phyloP scores from a whole-genome alignment of 2,888 invertebrate species.

The Dasysyrphus tricinctus region DNA sequence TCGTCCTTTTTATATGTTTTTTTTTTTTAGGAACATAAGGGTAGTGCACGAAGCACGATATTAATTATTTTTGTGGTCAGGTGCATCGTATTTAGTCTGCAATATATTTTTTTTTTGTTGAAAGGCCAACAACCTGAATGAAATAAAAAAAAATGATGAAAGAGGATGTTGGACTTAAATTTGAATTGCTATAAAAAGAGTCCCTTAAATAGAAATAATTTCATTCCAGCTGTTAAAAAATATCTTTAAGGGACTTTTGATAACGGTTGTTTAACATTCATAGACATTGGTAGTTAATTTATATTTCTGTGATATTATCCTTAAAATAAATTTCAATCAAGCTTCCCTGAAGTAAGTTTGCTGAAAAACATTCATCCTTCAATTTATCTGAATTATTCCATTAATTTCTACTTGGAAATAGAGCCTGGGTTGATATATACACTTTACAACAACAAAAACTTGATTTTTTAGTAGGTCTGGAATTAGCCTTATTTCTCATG shows the following conservation, averaged over 20 bases:
- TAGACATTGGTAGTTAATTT: not conserved
- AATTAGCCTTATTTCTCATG: not conserved
- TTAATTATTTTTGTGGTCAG: constrained; percentile 48
- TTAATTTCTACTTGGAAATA: not conserved
- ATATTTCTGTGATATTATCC: not conserved
- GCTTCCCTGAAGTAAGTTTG: not conserved
- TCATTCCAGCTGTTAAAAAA: not conserved
- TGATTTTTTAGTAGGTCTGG: not conserved
- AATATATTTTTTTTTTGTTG: constrained; percentile 20
- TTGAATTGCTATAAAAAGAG: not conserved
- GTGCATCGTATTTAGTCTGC: constrained; percentile 33
- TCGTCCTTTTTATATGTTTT: constrained; percentile 13
- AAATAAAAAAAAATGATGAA: not conserved
- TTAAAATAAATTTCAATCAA: constrained; percentile 18
- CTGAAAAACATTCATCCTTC: not conserved
- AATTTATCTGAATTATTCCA: constrained; percentile 10
- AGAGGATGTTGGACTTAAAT: not conserved
- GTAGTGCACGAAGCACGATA: constrained; percentile 35
- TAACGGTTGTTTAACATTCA: not conserved
- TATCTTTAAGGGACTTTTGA: no score
- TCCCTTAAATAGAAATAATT: not conserved
- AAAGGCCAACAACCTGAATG: constrained; percentile 23
- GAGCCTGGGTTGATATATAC: not conserved
- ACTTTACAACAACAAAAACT: not conserved
- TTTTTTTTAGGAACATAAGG: constrained; percentile 17